Percentiles rank a stretch among this genome's conserved stretches.
Conservation (phyloP, 2,888 invertebrate genomes). For the Artemia sinica region DNA sequence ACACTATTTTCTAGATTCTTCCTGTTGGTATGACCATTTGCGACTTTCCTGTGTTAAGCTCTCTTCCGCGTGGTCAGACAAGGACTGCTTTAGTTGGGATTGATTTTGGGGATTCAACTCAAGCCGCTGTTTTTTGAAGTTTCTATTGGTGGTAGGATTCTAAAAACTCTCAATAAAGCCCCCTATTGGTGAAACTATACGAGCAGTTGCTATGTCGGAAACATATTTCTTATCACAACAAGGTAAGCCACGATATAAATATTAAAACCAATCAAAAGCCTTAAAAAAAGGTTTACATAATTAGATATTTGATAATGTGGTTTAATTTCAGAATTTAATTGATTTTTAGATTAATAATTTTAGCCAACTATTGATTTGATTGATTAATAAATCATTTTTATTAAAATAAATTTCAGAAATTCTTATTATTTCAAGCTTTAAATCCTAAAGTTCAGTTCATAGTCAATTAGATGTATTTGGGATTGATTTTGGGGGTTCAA, state of each 20-base stretch:
- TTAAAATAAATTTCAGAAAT: no score
- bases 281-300: no score
- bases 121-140: slow-evolving; percentile 67
- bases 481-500: no score
- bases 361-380: no score
- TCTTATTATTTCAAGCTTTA: no score
- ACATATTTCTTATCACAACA: slow-evolving; percentile 52
- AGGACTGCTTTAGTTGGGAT: slow-evolving; percentile 55
- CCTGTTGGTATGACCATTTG: slow-evolving; percentile 53
- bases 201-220: slow-evolving; percentile 57
- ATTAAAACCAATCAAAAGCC: no score
- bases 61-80: slow-evolving; percentile 45
- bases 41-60: slow-evolving; percentile 50
- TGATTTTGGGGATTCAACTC: slow-evolving; percentile 82
- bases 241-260: slow-evolving; percentile 30
- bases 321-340: no score
- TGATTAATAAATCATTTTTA: no score
- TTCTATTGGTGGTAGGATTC: slow-evolving; percentile 34
- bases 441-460: no score
- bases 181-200: slow-evolving; percentile 68
- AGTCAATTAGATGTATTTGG: no score
- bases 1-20: slow-evolving; percentile 37
- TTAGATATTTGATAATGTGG: no score
- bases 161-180: slow-evolving; percentile 45
- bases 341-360: no score